Conservation (phyloP, 2,113 vertebrate genomes). For the Python bivittatus region DNA sequence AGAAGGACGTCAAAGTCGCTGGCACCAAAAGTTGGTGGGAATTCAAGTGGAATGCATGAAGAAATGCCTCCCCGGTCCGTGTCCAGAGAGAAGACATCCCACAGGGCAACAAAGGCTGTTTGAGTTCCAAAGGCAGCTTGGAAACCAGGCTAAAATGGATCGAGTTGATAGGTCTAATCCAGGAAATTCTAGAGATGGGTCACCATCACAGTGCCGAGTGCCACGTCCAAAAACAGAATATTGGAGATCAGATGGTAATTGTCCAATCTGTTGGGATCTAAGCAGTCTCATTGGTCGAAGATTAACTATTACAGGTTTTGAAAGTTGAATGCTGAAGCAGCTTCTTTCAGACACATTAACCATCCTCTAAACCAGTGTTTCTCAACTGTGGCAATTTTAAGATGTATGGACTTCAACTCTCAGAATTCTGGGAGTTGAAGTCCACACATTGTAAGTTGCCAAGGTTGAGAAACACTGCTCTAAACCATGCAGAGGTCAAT, state of each 20-base stretch:
- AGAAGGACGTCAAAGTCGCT: neutral
- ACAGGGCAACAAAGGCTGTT: neutral
- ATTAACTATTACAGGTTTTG: neutral
- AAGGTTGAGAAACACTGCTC: neutral
- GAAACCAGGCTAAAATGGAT: neutral
- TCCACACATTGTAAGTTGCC: neutral
- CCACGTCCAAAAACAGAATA: neutral
- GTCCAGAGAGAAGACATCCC: neutral
- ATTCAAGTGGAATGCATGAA: neutral
- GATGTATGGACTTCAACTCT: neutral
- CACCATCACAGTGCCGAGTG: too few species aligned
- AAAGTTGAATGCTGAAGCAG: neutral
- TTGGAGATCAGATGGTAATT: conserved; percentile 10
- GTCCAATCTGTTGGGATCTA: neutral
- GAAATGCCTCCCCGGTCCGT: neutral
- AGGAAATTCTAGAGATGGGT: neutral
- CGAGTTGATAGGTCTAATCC: neutral
- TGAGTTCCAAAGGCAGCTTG: neutral
- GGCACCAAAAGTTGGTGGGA: neutral
- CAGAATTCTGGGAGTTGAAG: neutral
- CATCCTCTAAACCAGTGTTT: neutral
- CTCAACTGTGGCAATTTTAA: neutral
- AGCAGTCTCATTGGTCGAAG: too few species aligned
- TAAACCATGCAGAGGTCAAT: neutral
- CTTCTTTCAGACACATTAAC: neutral